Evolutionary conservation across 1,140 invertebrate genomes (phyloP).

Genomic region (Hesperophylax magnus): DNA sequence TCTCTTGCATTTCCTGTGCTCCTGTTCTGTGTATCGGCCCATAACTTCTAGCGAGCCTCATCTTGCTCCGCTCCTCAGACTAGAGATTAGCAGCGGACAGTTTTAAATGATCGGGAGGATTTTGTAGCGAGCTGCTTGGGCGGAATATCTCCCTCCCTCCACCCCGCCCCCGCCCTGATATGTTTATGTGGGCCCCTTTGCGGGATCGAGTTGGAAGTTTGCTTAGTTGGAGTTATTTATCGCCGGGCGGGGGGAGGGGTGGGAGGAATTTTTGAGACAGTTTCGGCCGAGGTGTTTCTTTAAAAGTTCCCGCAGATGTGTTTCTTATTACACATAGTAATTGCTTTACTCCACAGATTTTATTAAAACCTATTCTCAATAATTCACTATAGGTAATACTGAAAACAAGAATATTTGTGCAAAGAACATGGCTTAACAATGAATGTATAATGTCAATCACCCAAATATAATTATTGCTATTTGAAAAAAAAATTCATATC

Average conservation of each 20-base stretch:
- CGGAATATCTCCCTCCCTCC: conserved; percentile 36
- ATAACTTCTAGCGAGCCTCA: conserved; percentile 18
- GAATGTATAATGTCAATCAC: too few relatives aligned
- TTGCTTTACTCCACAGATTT: too few relatives aligned
- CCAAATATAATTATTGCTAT: too few relatives aligned
- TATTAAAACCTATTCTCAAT: too few relatives aligned
- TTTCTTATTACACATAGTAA: conserved; percentile 4
- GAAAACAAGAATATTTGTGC: too few relatives aligned
- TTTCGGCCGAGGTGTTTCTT: conserved; percentile 19
- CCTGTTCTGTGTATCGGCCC: neutral
- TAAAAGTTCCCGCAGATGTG: conserved; percentile 19
- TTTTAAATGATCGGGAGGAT: conserved; percentile 56
- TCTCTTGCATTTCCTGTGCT: neutral
- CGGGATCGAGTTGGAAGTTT: conserved; percentile 26
- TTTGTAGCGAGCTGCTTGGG: conserved; percentile 14
- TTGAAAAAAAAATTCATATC: too few relatives aligned
- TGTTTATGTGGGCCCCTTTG: conserved; percentile 30
- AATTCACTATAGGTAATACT: too few relatives aligned
- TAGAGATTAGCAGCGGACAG: conserved; percentile 55
- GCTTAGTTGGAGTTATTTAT: conserved; percentile 33
- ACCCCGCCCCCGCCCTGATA: neutral
- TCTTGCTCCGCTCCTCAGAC: conserved; percentile 27
- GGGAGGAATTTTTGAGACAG: conserved; percentile 20
- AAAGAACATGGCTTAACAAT: too few relatives aligned
- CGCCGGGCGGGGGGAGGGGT: neutral